Conservation (phyloP, 2,113 vertebrate species). For the Eonycteris spelaea region DNA sequence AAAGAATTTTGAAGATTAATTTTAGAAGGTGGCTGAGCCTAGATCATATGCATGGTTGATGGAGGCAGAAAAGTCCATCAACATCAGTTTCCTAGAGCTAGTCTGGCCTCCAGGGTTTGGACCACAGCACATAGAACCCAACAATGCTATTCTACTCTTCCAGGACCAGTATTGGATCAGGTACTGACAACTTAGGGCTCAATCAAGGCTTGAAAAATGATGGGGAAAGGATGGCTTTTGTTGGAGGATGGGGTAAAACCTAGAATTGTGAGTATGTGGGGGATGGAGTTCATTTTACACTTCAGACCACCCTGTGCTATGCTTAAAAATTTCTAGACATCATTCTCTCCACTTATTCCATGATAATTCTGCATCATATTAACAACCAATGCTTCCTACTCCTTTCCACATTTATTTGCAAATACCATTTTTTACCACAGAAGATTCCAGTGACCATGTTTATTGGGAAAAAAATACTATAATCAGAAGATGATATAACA, state of each 20-base stretch:
- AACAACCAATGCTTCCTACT: neutral
- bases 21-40: neutral
- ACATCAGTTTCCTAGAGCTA: neutral
- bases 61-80: neutral
- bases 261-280: neutral
- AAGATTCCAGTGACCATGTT: neutral
- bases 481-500: neutral
- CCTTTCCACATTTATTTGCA: neutral
- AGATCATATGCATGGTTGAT: neutral
- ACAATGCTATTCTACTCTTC: neutral
- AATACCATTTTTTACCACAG: neutral
- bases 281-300: neutral
- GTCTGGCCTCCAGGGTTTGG: neutral
- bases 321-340: neutral
- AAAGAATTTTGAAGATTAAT: neutral
- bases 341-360: neutral
- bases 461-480: neutral
- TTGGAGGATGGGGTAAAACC: neutral
- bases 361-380: neutral
- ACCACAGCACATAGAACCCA: neutral
- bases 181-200: neutral
- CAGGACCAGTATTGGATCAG: neutral
- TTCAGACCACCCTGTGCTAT: neutral
- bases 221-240: neutral
- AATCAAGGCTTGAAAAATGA: neutral